Evolutionary conservation across 1,140 invertebrate species (phyloP), one percentile per base, ranked within the genome.

Genomic region (Pogonognathellus flavescens): DNA sequence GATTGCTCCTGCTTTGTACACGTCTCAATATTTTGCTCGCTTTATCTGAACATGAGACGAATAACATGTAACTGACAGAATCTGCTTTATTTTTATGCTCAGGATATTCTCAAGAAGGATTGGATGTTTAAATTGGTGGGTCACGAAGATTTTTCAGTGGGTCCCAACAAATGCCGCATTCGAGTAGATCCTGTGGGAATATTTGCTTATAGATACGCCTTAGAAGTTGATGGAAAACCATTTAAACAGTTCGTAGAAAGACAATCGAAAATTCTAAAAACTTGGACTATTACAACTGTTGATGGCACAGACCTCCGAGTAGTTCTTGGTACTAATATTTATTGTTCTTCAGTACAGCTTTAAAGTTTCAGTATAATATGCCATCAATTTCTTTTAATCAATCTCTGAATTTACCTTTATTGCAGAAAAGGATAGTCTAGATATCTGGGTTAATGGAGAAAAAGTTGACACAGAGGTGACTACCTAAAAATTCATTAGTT

Each of bases 81-180:
- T 31, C 0, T n/a, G 25, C 49, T 4, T 13, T 49, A 66, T 14
- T 20, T 41, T 18, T 22, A 52, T 59, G 88, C 92, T 22, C 87
- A 96, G 95, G 96, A 96, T 91, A 92, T 96, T 9, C 86, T 95
- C 8, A 91, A 93, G 25, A 92, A 93, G 85, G 95, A 97, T 80
- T 97, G 95, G 95, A 96, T 97, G 95, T 97, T 97, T 90, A 95
- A 95, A 90, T 89, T 97, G 62, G 96, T 97, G 0, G 96, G 96
- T 7, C 90, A 90, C 76, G 94, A 95, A 90, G 89, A 90, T n/a
- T 95, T 95, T 90, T 90, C 90, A 57, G 90, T 76, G 31, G 70
- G 70, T n/a, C 25, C 70, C 25, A 76, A 76, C 31, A 91, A 90
- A 72, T 94, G 93, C 88, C 89, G 90, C 25, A 92, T 95, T 80